A percentile compares a stretch with the other conserved stretches of the same genome.
phyloP scores from a whole-genome alignment of 2,797 vertebrate genomes.

The Phrynocephalus vlangalii region DNA sequence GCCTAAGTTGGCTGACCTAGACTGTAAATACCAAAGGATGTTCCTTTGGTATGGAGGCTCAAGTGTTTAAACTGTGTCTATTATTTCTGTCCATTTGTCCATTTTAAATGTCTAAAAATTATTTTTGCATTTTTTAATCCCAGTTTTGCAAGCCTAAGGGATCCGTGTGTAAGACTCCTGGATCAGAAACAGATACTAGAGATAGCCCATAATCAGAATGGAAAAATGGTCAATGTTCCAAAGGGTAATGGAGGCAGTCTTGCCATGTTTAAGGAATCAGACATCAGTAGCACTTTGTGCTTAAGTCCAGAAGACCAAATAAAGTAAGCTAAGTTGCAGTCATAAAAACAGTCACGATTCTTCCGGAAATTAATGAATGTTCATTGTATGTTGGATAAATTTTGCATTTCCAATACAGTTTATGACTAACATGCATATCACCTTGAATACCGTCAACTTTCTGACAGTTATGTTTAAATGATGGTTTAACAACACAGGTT shows the following conservation, averaged over 20 bases:
- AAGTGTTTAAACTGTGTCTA: neutral
- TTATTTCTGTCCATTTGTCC: neutral
- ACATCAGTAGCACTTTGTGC: no score
- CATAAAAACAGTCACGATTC: neutral
- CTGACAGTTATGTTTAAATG: no score
- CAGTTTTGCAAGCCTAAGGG: neutral
- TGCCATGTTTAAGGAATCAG: no score
- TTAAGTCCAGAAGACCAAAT: no score
- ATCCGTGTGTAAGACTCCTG: neutral
- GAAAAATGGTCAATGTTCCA: no score
- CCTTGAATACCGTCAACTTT: no score
- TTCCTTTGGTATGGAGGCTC: neutral
- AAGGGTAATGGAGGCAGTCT: no score
- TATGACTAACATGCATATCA: neutral
- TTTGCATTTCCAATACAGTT: neutral
- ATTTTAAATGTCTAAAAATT: neutral
- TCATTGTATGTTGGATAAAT: neutral
- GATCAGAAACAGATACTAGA: no score
- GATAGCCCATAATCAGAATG: no score
- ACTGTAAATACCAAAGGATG: neutral
- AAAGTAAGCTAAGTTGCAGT: no score
- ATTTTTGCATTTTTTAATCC: neutral
- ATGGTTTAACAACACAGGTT: no score
- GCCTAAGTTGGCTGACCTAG: no score
- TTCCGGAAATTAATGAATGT: neutral